Evolutionary conservation across 2,113 vertebrate species (phyloP).

Genomic region (Malurus elegans): DNA sequence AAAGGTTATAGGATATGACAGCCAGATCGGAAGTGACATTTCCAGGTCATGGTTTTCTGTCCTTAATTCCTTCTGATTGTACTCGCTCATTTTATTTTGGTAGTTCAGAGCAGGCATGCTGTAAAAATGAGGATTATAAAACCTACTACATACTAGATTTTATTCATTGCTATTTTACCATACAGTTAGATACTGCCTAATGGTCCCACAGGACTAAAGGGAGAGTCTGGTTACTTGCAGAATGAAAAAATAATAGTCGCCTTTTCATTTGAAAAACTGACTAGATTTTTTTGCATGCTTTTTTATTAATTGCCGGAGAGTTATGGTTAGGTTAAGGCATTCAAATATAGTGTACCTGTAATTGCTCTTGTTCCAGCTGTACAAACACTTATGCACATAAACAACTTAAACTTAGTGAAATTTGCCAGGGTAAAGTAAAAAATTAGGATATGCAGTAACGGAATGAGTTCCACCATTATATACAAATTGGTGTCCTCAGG

Average conservation of each 20-base stretch:
- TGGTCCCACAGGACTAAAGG: neutral
- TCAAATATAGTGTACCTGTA: neutral
- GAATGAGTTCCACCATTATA: neutral
- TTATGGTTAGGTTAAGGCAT: neutral
- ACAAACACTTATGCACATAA: neutral
- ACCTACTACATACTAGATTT: neutral
- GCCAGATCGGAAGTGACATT: neutral
- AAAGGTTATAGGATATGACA: neutral
- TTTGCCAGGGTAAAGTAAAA: neutral
- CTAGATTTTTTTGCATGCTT: neutral
- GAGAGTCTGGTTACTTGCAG: neutral
- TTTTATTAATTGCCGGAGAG: neutral
- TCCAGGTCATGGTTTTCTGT: neutral
- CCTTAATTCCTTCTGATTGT: neutral
- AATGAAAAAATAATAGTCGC: neutral
- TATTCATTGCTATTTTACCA: neutral
- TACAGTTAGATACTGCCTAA: neutral
- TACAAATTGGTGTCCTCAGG: neutral
- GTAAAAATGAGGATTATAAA: neutral
- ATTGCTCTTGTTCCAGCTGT: neutral
- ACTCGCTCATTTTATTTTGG: neutral
- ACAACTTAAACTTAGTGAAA: neutral
- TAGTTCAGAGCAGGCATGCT: neutral
- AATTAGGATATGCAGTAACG: neutral
- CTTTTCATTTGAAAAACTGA: neutral